Conservation (phyloP, 2,797 vertebrate genomes). For the Pipistrellus pygmaeus region DNA sequence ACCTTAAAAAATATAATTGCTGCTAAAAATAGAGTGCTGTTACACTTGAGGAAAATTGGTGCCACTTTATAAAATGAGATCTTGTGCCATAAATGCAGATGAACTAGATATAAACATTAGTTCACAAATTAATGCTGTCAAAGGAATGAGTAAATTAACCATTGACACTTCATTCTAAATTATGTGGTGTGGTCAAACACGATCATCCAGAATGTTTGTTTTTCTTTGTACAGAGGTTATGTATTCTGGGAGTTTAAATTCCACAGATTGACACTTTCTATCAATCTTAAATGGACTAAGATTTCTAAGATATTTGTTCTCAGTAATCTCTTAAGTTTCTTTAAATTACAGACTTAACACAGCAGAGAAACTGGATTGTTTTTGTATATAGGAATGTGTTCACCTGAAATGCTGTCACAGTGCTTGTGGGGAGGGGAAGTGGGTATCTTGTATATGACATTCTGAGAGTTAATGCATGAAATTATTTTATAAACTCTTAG, state of each 20-base stretch:
- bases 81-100: slow-evolving; percentile 85
- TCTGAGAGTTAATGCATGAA: slow-evolving; percentile 89
- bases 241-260: slow-evolving; percentile 71
- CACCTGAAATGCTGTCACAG: slow-evolving; percentile 80
- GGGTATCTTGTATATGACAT: slow-evolving; percentile 85
- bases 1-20: slow-evolving; percentile 88
- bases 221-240: slow-evolving; percentile 76
- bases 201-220: slow-evolving; percentile 70
- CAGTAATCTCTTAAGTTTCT: slow-evolving; percentile 78
- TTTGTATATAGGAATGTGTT: slow-evolving; percentile 77
- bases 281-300: slow-evolving; percentile 45
- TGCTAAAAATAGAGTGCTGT: slow-evolving; percentile 89
- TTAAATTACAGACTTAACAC: slow-evolving; percentile 69
- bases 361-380: slow-evolving; percentile 79
- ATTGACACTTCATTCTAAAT: slow-evolving; percentile 72
- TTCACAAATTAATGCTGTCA: slow-evolving; percentile 69
- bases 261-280: slow-evolving; percentile 70
- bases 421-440: slow-evolving; percentile 2
- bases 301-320: slow-evolving; percentile 60
- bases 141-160: slow-evolving; percentile 57
- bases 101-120: slow-evolving; percentile 67
- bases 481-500: slow-evolving; percentile 87
- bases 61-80: slow-evolving; percentile 85
- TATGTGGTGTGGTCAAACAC: slow-evolving; percentile 65
- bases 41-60: slow-evolving; percentile 85